Evolutionary conservation across 1,140 invertebrate species (phyloP), one percentile per base, ranked within the genome.

Genomic region (Drosophila kurseongensis): DNA sequence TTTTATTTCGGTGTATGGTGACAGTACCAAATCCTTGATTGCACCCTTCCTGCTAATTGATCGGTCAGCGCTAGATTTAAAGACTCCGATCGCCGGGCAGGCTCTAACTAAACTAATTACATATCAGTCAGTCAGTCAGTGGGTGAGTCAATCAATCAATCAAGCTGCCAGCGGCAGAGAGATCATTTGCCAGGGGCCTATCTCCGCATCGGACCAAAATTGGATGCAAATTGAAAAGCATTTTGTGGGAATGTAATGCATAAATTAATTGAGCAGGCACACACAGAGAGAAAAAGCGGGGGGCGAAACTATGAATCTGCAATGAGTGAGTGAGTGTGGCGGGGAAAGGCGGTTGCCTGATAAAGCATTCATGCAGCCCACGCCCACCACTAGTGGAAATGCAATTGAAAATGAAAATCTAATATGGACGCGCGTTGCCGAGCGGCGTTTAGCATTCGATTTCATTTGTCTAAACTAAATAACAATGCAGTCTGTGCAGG

Each of bases 391-490:
- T 32, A 16, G 50, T 23, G 13, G 16, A 48, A 58, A 71, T 59
- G 61, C 58, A 78, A 80, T 80, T 71, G 72, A 71, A 86, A 82
- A 85, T 80, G 68, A 78, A 85, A 86, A 78, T 86, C 50, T 59
- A 71, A 80, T 77, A 62, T 74, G 76, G 61, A 84, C 56, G 35
- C 67, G 40, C 68, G 44, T 36, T 69, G 16, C 51, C 51, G 18
- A 41, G 36, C 62, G 54, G 52, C 80, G 57, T 74, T 82, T 82
- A 83, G 80, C 75, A 79, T 83, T 76, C 76, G 55, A 84, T 84
- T 84, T 52, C 78, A 83, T 84, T 84, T 76, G 73, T 77, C 81
- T 85, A 84, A 84, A 84, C 80, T 85, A 84, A 85, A 84, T 84
- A 83, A 85, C 80, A 84, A 84, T 84, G 76, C 80, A 75, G 59